A percentile compares a stretch with the other conserved stretches of the same genome.
Evolutionary conservation across 2,888 invertebrate genomes (phyloP).

Genomic region (Saturnia pavonia): DNA sequence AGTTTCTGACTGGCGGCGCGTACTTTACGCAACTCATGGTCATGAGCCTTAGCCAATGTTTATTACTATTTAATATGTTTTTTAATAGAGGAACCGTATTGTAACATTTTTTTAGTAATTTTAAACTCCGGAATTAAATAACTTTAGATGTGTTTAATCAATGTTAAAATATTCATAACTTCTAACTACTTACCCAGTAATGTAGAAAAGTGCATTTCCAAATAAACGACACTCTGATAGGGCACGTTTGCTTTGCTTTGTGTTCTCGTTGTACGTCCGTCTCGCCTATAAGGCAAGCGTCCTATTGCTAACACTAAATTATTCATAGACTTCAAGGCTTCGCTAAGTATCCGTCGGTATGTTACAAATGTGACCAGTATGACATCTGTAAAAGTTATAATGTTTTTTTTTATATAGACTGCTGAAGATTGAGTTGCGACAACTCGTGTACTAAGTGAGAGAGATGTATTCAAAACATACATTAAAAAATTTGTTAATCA

Average conservation of each 20-base stretch:
- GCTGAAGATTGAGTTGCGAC: no score
- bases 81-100: no score
- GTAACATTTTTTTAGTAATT: neutral
- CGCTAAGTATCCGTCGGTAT: slow-evolving; percentile 48
- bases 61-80: no score
- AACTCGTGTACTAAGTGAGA: no score
- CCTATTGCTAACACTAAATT: slow-evolving; percentile 70
- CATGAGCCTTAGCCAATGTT: neutral
- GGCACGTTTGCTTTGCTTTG: slow-evolving; percentile 16
- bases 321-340: slow-evolving; percentile 63
- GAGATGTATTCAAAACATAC: no score
- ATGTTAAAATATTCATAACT: neutral
- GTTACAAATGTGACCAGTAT: slow-evolving; percentile 10
- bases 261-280: slow-evolving; percentile 35
- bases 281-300: slow-evolving; percentile 45
- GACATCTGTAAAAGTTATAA: neutral
- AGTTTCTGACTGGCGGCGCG: neutral
- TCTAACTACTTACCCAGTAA: neutral
- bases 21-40: neutral
- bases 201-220: slow-evolving; percentile 12
- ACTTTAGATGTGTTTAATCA: neutral
- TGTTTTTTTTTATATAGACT: no score
- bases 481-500: no score
- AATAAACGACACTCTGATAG: slow-evolving; percentile 1
- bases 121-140: neutral